phyloP scores from a whole-genome alignment of 2,113 vertebrate genomes.

The Ochotona curzoniae region DNA sequence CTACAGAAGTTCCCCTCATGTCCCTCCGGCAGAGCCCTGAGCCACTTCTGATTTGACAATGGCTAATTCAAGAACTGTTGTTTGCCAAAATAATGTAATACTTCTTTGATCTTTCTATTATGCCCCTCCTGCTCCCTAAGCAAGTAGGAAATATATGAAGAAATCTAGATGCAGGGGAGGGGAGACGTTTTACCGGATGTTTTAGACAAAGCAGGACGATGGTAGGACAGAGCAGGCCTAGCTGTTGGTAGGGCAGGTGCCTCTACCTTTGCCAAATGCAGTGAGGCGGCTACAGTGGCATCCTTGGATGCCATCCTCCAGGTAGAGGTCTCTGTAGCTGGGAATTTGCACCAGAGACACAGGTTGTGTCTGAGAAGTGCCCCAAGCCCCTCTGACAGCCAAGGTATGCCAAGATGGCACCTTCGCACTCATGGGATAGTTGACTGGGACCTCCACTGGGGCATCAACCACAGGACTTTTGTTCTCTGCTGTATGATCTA shows the following conservation, averaged over 20 bases:
- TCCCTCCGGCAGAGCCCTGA: neutral
- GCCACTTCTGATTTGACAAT: neutral
- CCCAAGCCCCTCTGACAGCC: neutral
- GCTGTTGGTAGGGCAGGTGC: too few relatives aligned
- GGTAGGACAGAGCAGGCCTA: neutral
- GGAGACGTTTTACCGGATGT: neutral
- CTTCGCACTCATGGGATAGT: neutral
- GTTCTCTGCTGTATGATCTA: neutral
- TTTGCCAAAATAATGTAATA: neutral
- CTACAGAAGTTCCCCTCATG: neutral
- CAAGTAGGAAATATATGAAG: neutral
- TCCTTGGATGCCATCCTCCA: neutral
- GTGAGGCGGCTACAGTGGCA: neutral
- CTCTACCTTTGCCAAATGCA: too few relatives aligned
- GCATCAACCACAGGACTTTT: neutral
- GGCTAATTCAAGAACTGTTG: neutral
- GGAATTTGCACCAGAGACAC: neutral
- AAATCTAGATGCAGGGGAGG: neutral
- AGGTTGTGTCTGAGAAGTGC: neutral
- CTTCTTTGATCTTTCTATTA: neutral
- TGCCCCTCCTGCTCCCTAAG: neutral
- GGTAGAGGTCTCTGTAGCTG: neutral
- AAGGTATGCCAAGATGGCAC: neutral
- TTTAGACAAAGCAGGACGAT: neutral
- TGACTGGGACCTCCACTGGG: neutral